Conservation (phyloP, 2,797 vertebrate species). For the Sebastes kiyomatsui region DNA sequence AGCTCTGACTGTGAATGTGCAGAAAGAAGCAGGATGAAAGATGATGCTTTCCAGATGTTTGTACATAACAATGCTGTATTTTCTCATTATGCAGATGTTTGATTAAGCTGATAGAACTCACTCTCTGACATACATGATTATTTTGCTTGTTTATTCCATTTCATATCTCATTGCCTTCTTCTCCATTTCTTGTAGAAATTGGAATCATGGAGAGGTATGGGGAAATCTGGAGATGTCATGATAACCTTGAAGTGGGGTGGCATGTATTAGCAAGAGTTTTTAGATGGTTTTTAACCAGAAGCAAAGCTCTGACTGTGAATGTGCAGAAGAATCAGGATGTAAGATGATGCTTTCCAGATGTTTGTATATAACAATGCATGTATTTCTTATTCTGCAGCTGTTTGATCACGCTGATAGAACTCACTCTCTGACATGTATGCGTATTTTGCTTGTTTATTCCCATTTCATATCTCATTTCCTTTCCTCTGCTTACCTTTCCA, state of each 20-base stretch:
- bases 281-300: background rate
- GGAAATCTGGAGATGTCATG: background rate
- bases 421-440: conserved; percentile 17
- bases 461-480: conserved; percentile 30
- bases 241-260: conserved; percentile 9
- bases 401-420: conserved; percentile 12
- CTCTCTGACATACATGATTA: conserved; percentile 13
- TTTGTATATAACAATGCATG: background rate
- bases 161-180: conserved; percentile 11
- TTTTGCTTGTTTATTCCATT: conserved; percentile 49
- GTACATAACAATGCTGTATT: background rate
- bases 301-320: background rate
- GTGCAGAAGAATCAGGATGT: background rate
- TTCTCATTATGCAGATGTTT: conserved; percentile 23
- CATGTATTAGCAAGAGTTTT: background rate
- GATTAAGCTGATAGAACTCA: conserved; percentile 11
- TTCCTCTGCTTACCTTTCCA: conserved; percentile 65
- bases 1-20: background rate
- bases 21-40: background rate
- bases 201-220: background rate
- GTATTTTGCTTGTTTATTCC: conserved; percentile 41
- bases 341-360: background rate
- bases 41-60: background rate
- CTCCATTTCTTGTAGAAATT: background rate
- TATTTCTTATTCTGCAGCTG: conserved; percentile 14